phyloP scores from a whole-genome alignment of 2,797 vertebrate species.

The Bovichtus variegatus region DNA sequence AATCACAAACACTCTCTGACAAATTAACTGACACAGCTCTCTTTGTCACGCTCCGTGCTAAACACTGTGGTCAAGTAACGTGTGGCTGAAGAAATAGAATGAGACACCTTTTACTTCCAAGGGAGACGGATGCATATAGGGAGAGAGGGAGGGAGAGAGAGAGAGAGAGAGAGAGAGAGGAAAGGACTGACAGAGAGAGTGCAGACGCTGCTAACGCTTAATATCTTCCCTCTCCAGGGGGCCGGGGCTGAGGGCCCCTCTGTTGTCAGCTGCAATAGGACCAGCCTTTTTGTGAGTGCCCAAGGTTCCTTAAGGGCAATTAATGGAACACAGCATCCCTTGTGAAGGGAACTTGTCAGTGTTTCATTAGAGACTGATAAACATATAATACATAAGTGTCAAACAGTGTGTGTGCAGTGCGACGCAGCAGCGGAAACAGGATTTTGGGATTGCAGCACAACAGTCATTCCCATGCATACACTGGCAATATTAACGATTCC shows the following conservation, averaged over 20 bases:
- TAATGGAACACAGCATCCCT: slow-evolving; percentile 83
- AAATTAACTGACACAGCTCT: slow-evolving; percentile 73
- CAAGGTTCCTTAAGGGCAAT: slow-evolving; percentile 85
- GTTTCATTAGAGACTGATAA: slow-evolving; percentile 87
- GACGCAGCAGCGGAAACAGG: slow-evolving; percentile 54
- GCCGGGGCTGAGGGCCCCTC: slow-evolving; percentile 72
- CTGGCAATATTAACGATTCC: slow-evolving; percentile 74
- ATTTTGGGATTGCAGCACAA: slow-evolving; percentile 73
- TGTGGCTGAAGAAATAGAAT: slow-evolving; percentile 73
- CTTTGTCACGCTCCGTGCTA: slow-evolving; percentile 64
- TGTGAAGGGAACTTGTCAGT: slow-evolving; percentile 82
- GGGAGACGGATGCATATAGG: slow-evolving; percentile 65
- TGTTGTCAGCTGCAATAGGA: slow-evolving; percentile 83
- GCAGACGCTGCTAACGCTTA: slow-evolving; percentile 80
- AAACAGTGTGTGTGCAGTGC: slow-evolving; percentile 71
- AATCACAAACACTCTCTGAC: slow-evolving; percentile 74
- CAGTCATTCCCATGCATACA: slow-evolving; percentile 71
- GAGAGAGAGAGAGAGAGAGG: slow-evolving; percentile 42
- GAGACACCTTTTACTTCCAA: slow-evolving; percentile 74
- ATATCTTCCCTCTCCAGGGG: slow-evolving; percentile 84
- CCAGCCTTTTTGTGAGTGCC: slow-evolving; percentile 78
- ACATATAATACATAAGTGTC: slow-evolving; percentile 84
- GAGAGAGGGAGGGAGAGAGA: slow-evolving; percentile 23
- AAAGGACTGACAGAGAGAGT: slow-evolving; percentile 61
- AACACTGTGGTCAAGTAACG: slow-evolving; percentile 72